Percentiles rank a stretch among this genome's conserved stretches.
These are phyloP conservation scores for Pterois miles DNA, from an alignment of 2,797 vertebrate genomes.

Conservation along the genomic window DNA sequence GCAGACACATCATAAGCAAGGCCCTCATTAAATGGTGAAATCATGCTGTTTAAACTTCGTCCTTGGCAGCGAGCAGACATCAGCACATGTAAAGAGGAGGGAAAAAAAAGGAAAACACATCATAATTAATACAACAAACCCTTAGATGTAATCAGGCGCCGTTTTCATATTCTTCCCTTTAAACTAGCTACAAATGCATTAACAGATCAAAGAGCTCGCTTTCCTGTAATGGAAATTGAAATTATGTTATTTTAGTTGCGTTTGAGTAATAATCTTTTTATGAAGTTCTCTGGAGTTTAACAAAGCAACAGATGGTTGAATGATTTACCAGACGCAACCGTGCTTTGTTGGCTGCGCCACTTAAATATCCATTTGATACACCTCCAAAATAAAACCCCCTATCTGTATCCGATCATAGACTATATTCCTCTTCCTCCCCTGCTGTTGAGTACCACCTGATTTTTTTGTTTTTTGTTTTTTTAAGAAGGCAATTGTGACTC, in stretches of 20 bases:
- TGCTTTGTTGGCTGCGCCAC: constrained; percentile 43
- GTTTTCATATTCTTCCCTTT: constrained; percentile 70
- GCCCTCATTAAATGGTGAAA: constrained; percentile 80
- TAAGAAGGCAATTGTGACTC: constrained; percentile 10
- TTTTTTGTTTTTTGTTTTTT: not conserved
- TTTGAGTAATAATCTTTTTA: constrained; percentile 69
- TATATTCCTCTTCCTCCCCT: constrained; percentile 19
- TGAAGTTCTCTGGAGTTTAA: constrained; percentile 70
- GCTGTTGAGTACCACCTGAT: constrained; percentile 2
- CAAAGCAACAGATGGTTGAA: constrained; percentile 75
- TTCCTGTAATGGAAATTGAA: constrained; percentile 68
- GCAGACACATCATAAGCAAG: constrained; percentile 77
- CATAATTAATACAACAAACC: constrained; percentile 80
- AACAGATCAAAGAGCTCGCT: constrained; percentile 65
- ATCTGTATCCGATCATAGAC: constrained; percentile 30
- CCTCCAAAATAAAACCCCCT: constrained; percentile 23
- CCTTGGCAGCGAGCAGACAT: constrained; percentile 76
- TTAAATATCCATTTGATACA: constrained; percentile 59
- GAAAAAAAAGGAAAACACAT: constrained; percentile 50
- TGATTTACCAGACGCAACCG: constrained; percentile 61
- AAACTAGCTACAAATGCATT: constrained; percentile 67
- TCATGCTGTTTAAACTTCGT: constrained; percentile 82
- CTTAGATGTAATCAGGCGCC: constrained; percentile 73
- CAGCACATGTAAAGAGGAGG: constrained; percentile 68
- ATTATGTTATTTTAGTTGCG: constrained; percentile 66